Base-by-base conservation (phyloP, 1,140 invertebrate species). In the Heliconius eleuchia region DNA sequence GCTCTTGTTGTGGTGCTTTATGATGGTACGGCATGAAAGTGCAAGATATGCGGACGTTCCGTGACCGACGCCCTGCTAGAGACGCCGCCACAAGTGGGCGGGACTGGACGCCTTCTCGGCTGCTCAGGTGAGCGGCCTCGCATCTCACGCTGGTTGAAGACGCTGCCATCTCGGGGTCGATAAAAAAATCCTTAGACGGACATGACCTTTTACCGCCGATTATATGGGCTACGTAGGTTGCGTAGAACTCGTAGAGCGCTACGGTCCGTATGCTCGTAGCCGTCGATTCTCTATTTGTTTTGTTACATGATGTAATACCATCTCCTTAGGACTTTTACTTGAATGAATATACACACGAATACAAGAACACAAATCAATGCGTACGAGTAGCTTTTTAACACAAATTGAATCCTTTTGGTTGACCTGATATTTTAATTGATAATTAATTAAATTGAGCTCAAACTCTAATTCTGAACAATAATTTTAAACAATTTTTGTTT, bases 31-130 rank as follows among this genome's bases (percentile, higher is more conserved):
- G 89, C 86, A 92, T 92, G 91, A 91, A 85, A 89, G 88, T 91
- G 89, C 91, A 83, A 90, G 89, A 90, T 90, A 94, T 94, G 92
- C 90, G 92, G 92, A 94, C 92, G 92, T 92, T 89, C 90, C 91
- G 89, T 93, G 88, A 94, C 79, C 87, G 83, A 88, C 84, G 83
- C 85, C 83, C 82, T 81, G 81, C 86, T 78, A 85, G 82, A 84
- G 82, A 85, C 83, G 82, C 85, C 88, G 92, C 90, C 86, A 92
- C 91, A 91, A 92, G 92, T 94, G 92, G 91, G 91, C 88, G 91
- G 89, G 86, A 89, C 86, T 83, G 81, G 84, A 89, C 90, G 88
- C 89, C 87, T 86, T 85, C 87, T 85, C 86, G 84, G 85, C 89
- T 90, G 88, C 90, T 89, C 90, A 92, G 91, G 92, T 94, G 90